Evolutionary conservation across 2,888 invertebrate species (phyloP), one percentile per base, ranked within the genome.

Genomic region (Pseudococcus longispinus): DNA sequence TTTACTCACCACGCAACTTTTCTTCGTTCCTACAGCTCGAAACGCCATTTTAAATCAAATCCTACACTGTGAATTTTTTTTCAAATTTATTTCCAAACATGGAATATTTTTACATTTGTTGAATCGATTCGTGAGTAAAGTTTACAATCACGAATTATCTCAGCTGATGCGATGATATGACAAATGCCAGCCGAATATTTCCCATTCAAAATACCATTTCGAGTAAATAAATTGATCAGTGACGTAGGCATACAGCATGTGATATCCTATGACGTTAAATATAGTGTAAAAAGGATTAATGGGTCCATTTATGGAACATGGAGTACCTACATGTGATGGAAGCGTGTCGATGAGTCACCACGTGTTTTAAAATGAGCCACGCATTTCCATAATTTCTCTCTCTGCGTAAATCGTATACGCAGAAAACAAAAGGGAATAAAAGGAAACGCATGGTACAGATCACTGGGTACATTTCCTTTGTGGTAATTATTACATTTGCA

Each of bases 1-100:
- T 29, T n/a, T 42, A 86, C 86, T 86, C 55, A 86, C 86, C 4
- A 86, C 86, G 20, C 86, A 86, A 29, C 86, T 86, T 86, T 86
- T 86, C 23, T 86, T 86, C 29, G 86, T 44, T 15, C 46, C 77
- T 51, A 23, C 46, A 11, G 77, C 20, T 80, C 86, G 86, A 37
- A 29, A 26, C 26, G 51, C 55, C 86, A 86, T 86, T 77, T 86
- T 80, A 20, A 29, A 55, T 18, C 18, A n/a, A 51, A 83, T 18
- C 29, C 5, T 29, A 83, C 20, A 82, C 44, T 44, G 29, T 5
- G 83, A 46, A 55, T 55, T 51, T 83, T 83, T 55, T 29, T 82
- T 8, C 0, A 29, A 11, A 83, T 20, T 51, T 26, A 44, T 44
- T 13, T 18, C 26, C 23, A 55, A 29, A 15, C 26, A 29, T 23